phyloP scores from a whole-genome alignment of 2,888 invertebrate genomes.

The Nephrotoma appendiculata region DNA sequence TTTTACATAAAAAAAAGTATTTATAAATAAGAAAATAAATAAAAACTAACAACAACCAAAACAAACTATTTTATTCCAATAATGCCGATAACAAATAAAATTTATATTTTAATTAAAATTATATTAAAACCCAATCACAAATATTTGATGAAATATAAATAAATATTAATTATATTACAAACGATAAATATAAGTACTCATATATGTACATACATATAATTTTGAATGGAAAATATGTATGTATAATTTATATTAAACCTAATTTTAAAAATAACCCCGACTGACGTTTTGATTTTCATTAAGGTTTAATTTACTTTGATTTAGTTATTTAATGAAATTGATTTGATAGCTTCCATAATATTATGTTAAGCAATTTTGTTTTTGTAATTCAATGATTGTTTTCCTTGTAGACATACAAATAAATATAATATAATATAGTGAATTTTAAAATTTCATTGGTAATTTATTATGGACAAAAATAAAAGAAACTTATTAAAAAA shows the following conservation, averaged over 20 bases:
- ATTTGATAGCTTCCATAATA: neutral
- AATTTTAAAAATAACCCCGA: neutral
- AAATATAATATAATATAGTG: neutral
- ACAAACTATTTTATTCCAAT: neutral
- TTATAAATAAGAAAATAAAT: neutral
- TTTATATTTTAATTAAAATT: neutral
- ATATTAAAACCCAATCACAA: neutral
- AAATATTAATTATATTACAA: neutral
- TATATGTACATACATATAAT: neutral
- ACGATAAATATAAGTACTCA: neutral
- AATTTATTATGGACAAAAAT: neutral
- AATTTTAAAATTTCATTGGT: neutral
- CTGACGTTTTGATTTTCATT: neutral
- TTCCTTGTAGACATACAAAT: neutral
- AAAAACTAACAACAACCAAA: neutral
- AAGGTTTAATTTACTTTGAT: neutral
- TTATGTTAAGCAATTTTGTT: neutral
- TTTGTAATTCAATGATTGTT: neutral
- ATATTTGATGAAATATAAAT: neutral
- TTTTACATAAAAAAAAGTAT: neutral
- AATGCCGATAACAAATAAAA: neutral
- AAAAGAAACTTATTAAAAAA: neutral
- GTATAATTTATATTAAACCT: neutral
- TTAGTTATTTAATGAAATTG: too few species aligned
- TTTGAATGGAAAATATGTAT: neutral